A percentile compares a stretch with the other conserved stretches of the same genome.
Evolutionary conservation across 53 echinoderm and acorn worm species (phyloP).

Genomic region (Henricia sp.): DNA sequence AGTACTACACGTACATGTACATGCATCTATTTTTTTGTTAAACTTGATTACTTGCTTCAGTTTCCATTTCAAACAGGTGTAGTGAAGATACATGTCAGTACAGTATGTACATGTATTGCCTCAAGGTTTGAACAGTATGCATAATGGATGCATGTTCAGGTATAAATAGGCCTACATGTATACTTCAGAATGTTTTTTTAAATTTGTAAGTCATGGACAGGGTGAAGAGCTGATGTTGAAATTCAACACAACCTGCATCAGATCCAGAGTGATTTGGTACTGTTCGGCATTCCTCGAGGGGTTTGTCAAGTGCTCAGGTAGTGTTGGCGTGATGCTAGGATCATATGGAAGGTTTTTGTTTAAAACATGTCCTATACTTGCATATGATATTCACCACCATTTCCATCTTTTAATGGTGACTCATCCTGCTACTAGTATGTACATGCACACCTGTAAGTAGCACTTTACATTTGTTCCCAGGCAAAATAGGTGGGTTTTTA

Average conservation of each 20-base stretch:
- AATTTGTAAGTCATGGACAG: not conserved
- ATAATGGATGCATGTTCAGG: not conserved
- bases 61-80: not conserved
- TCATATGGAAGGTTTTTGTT: constrained; percentile 45
- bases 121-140: not conserved
- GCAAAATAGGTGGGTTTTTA: not conserved
- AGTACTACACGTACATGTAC: constrained; percentile 3
- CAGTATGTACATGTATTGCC: too few relatives aligned
- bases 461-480: constrained; percentile 14
- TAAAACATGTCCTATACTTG: constrained; percentile 54
- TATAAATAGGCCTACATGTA: constrained; percentile 18
- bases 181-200: constrained; percentile 24
- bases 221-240: constrained; percentile 17
- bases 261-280: constrained; percentile 4
- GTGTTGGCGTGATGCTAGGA: constrained; percentile 24
- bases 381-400: constrained; percentile 45
- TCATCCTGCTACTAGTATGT: too few relatives aligned
- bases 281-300: constrained; percentile 30
- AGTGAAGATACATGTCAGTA: too few relatives aligned
- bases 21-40: not conserved
- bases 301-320: constrained; percentile 29
- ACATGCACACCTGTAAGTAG: constrained; percentile 35
- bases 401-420: constrained; percentile 47
- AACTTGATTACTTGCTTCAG: too few relatives aligned
- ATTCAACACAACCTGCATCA: constrained; percentile 42